A percentile compares a stretch with the other conserved stretches of the same genome.
Evolutionary conservation across 1,140 invertebrate species (phyloP).

Genomic region (Drosophila elegans): DNA sequence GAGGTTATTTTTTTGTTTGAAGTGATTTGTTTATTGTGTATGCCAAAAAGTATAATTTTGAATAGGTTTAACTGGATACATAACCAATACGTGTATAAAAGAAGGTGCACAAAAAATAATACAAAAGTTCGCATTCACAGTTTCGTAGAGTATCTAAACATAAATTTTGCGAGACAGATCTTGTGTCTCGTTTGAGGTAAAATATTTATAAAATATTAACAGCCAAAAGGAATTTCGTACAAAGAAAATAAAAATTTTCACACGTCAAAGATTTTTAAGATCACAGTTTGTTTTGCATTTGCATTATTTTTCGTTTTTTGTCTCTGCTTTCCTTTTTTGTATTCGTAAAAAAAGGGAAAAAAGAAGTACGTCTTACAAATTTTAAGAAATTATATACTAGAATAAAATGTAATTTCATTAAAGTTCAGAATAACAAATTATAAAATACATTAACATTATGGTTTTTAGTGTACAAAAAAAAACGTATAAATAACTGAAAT

Average conservation of each 20-base stretch:
- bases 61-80: constrained; percentile 57
- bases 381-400: constrained; percentile 31
- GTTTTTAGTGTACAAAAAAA: constrained; percentile 22
- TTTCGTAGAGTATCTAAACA: constrained; percentile 63
- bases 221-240: constrained; percentile 83
- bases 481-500: constrained; percentile 29
- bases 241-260: constrained; percentile 68
- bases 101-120: constrained; percentile 76
- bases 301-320: constrained; percentile 77
- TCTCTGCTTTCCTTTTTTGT: constrained; percentile 12
- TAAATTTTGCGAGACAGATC: constrained; percentile 71
- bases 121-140: constrained; percentile 79
- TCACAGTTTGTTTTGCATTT: constrained; percentile 84
- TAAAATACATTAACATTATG: constrained; percentile 26
- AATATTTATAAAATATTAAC: constrained; percentile 53
- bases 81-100: constrained; percentile 58
- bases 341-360: constrained; percentile 36
- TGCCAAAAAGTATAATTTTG: constrained; percentile 67
- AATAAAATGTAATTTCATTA: constrained; percentile 18
- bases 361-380: constrained; percentile 13
- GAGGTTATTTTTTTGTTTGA: constrained; percentile 36
- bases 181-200: constrained; percentile 20
- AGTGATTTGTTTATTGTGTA: constrained; percentile 43
- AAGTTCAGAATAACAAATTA: constrained; percentile 15
- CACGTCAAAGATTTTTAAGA: constrained; percentile 72